A percentile compares a stretch with the other conserved stretches of the same genome.
Evolutionary conservation across 2,888 invertebrate species (phyloP).

Genomic region (Baccha elongata): DNA sequence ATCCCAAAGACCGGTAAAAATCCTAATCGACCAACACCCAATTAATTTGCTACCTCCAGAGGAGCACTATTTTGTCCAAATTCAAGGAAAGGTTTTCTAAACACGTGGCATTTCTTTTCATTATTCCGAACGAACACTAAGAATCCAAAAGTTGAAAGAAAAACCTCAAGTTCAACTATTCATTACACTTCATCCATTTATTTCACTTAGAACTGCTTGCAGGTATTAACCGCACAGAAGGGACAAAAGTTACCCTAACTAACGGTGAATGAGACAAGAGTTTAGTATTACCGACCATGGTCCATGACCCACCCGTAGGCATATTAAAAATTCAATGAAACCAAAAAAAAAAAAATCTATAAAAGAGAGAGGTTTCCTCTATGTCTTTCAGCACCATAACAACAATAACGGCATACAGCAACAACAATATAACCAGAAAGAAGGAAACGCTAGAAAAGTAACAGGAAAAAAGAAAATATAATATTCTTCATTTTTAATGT

Average conservation of each 20-base stretch:
- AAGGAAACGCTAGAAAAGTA: conserved; percentile 14
- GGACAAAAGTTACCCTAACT: conserved; percentile 30
- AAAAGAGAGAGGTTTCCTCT: background rate
- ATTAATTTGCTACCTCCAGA: conserved; percentile 14
- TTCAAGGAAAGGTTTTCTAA: conserved; percentile 3
- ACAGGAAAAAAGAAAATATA: conserved; percentile 22
- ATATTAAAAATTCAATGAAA: conserved; percentile 71
- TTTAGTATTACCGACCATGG: conserved; percentile 60
- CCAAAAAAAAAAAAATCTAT: conserved; percentile 17
- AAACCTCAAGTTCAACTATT: conserved; percentile 67
- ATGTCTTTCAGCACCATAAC: conserved; percentile 6
- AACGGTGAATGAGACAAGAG: conserved; percentile 41
- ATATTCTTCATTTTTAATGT: conserved; percentile 50
- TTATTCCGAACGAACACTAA: conserved; percentile 31
- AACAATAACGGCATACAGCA: conserved; percentile 37
- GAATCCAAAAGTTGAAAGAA: conserved; percentile 40
- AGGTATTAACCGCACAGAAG: conserved; percentile 62
- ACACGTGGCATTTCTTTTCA: conserved; percentile 48
- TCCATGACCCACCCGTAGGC: conserved; percentile 66
- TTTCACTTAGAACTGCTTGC: conserved; percentile 58
- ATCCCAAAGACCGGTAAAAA: background rate
- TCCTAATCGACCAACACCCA: background rate
- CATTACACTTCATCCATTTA: conserved; percentile 65
- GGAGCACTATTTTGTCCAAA: background rate
- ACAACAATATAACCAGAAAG: background rate